Evolutionary conservation across 2,797 vertebrate genomes (phyloP).

Genomic region (Pipistrellus pipistrellus): DNA sequence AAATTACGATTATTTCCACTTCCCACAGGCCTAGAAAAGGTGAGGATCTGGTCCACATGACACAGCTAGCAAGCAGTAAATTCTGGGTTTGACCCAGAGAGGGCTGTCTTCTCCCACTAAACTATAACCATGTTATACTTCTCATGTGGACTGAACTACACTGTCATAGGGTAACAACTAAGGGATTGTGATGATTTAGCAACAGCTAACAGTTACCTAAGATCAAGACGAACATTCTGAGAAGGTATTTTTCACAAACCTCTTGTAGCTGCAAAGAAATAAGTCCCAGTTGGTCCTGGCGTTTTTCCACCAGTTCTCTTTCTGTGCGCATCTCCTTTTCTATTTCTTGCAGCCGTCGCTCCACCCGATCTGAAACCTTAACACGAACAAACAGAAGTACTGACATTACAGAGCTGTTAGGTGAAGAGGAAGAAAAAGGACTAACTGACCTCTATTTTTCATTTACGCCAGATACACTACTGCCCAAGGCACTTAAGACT

Average conservation of each 20-base stretch:
- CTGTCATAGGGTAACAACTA: neutral
- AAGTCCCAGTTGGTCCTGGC: constrained; percentile 88
- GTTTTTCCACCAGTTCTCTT: constrained; percentile 87
- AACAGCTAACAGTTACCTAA: neutral
- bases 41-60: neutral
- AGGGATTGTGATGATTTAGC: neutral
- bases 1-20: constrained; percentile 24
- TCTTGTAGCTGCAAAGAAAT: constrained; percentile 92
- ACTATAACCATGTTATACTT: neutral
- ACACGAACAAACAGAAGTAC: constrained; percentile 43
- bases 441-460: neutral
- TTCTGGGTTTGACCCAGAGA: neutral
- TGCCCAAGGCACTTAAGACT: constrained; percentile 15
- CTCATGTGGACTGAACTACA: neutral
- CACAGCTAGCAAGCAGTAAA: neutral
- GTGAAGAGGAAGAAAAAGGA: neutral
- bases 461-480: neutral
- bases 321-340: constrained; percentile 92
- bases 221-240: neutral
- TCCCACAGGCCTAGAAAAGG: neutral
- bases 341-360: constrained; percentile 94
- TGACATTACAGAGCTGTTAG: neutral
- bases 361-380: constrained; percentile 93
- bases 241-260: constrained; percentile 87
- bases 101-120: neutral